These are phyloP conservation scores for Bursaphelenchus mucronatus DNA, from an alignment of 1,140 invertebrate species.

Conservation along the genomic window DNA sequence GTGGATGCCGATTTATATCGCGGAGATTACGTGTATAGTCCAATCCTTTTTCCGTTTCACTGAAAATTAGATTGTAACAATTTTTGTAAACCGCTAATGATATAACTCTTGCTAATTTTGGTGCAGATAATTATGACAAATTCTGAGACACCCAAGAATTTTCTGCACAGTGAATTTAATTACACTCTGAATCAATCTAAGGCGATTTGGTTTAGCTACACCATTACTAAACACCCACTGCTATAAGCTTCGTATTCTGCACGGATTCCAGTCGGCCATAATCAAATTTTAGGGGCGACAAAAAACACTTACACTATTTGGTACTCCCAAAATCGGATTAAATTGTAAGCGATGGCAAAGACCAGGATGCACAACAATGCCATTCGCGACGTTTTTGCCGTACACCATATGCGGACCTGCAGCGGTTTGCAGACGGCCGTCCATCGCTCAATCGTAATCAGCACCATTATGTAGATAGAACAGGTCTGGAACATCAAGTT, in stretches of 20 bases:
- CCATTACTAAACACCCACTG: too few relatives aligned
- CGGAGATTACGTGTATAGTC: conserved; percentile 47
- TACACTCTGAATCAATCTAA: too few relatives aligned
- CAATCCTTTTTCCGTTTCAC: conserved; percentile 26
- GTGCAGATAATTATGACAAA: too few relatives aligned
- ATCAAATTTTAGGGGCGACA: background rate
- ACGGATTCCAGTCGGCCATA: background rate
- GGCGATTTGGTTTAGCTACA: too few relatives aligned
- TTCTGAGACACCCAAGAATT: too few relatives aligned
- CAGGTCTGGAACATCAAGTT: conserved; percentile 57
- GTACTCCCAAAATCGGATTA: conserved; percentile 56
- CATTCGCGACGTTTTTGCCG: conserved; percentile 46
- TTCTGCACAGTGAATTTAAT: background rate
- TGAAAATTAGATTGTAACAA: conserved; percentile 14
- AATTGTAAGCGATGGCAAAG: conserved; percentile 48
- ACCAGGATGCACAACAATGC: conserved; percentile 46
- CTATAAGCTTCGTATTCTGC: too few relatives aligned
- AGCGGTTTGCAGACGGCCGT: conserved; percentile 49
- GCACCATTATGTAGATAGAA: conserved; percentile 48
- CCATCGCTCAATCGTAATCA: conserved; percentile 53
- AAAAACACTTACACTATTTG: conserved; percentile 31
- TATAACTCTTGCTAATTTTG: background rate
- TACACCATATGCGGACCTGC: conserved; percentile 54
- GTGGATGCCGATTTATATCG: conserved; percentile 37
- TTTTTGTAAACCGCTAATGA: background rate